Percentiles rank a stretch among this genome's conserved stretches.
Conservation (phyloP, 1,140 invertebrate genomes). For the Drosophila murphyi region DNA sequence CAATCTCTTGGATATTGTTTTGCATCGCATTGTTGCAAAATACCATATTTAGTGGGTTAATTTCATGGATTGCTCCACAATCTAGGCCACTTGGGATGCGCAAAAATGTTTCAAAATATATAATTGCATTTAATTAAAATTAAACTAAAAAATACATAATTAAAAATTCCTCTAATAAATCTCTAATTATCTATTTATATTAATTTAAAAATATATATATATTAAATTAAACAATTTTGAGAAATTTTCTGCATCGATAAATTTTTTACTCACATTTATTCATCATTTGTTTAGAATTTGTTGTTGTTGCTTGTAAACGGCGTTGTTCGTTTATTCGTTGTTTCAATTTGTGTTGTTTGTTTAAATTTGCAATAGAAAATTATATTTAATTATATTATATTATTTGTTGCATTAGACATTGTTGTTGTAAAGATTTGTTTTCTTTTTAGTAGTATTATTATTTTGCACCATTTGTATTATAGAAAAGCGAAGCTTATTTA, state of each 20-base stretch:
- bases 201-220: background rate
- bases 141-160: background rate
- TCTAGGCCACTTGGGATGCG: background rate
- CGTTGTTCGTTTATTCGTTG: conserved; percentile 80
- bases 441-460: background rate
- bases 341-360: conserved; percentile 50
- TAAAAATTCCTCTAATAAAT: no score
- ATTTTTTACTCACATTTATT: conserved; percentile 58
- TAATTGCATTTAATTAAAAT: background rate
- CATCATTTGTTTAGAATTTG: conserved; percentile 30
- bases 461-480: conserved; percentile 17
- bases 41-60: background rate
- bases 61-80: background rate
- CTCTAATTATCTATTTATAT: background rate
- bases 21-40: conserved; percentile 4
- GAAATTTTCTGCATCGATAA: background rate
- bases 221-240: background rate
- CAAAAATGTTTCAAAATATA: background rate
- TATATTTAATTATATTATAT: conserved; percentile 15
- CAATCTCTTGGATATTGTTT: conserved; percentile 61
- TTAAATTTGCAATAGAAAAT: conserved; percentile 46
- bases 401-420: conserved; percentile 17
- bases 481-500: conserved; percentile 36
- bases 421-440: conserved; percentile 15
- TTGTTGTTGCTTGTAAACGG: conserved; percentile 61